These are phyloP conservation scores for Zygaena filipendulae DNA, from an alignment of 2,888 invertebrate species.

Conservation along the genomic window DNA sequence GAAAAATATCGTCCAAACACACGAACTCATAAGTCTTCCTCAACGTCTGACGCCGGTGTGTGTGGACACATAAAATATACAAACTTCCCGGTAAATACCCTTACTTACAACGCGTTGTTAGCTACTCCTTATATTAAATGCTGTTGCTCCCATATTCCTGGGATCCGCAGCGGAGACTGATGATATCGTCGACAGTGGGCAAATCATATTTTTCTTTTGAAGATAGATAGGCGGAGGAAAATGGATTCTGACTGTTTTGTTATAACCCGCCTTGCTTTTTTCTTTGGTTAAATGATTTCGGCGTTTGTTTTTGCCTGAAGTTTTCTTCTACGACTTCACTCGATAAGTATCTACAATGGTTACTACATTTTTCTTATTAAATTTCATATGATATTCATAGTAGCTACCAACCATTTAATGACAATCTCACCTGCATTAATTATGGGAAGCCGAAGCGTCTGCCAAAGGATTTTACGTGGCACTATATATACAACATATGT, in stretches of 20 bases:
- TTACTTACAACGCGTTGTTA: neutral
- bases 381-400: too few relatives aligned
- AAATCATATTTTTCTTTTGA: slow-evolving; percentile 44
- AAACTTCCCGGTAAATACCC: slow-evolving; percentile 61
- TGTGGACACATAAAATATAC: slow-evolving; percentile 47
- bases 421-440: too few relatives aligned
- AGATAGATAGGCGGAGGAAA: slow-evolving; percentile 28
- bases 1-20: slow-evolving; percentile 20
- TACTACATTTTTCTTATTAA: too few relatives aligned
- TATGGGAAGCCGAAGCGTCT: too few relatives aligned
- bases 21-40: slow-evolving; percentile 28
- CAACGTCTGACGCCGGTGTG: slow-evolving; percentile 30
- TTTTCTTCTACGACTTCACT: too few relatives aligned
- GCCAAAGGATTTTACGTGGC: too few relatives aligned
- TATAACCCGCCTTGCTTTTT: slow-evolving; percentile 18
- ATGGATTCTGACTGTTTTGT: slow-evolving; percentile 36
- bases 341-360: too few relatives aligned
- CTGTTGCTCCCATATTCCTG: slow-evolving; percentile 45
- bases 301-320: too few relatives aligned
- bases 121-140: slow-evolving; percentile 32
- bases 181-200: slow-evolving; percentile 41
- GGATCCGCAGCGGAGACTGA: slow-evolving; percentile 32
- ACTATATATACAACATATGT: too few relatives aligned
- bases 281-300: neutral
- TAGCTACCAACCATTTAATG: too few relatives aligned